Evolutionary conservation across 2,797 vertebrate species (phyloP), one percentile per base, ranked within the genome.

Genomic region (Acanthurus tractus): DNA sequence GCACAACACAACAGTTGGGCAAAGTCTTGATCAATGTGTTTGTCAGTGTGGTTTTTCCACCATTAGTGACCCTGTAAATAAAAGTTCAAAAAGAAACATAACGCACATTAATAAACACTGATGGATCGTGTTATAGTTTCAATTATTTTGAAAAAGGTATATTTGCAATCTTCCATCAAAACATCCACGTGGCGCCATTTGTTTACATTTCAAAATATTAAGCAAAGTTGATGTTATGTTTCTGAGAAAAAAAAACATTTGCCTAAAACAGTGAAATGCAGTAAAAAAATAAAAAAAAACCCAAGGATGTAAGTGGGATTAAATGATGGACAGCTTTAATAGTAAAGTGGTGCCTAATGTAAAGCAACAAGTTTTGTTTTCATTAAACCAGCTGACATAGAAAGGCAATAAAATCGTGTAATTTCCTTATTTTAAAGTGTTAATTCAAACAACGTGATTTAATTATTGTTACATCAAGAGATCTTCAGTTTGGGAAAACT

Each of bases 1-100:
- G 97, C 42, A 99, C 95, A 78, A 98, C 97, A 15, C 97, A 99
- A 91, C 97, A 98, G 91, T 97, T 98, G 74, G 98, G 97, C 61
- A 99, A 92, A 0, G 86, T 92, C 87, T 95, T 96, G 72, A 94
- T 73, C 72, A 99, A 89, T 49, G 90, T 94, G 63, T 96, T 93
- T 34, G 97, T 98, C 92, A 99, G 54, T 40, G 98, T 99, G 89
- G 97, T 99, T 95, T 99, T 99, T 1, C 98, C 98, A 67, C 98
- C 96, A 63, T 99, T 99, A 74, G 98, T 99, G 88, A 99, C 93
- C 0, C 98, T 99, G 77, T 2, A 52, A 8, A 85, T 5, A 62
- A 59, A 63, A 9, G 50, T 7, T 0, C 0, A 53, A 53, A 58
- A 50, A 20, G 1, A 14, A 1, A n/a, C 8, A 54, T 34, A 67